Conservation (phyloP, 2,113 vertebrate species). For the Hemibagrus wyckioides region DNA sequence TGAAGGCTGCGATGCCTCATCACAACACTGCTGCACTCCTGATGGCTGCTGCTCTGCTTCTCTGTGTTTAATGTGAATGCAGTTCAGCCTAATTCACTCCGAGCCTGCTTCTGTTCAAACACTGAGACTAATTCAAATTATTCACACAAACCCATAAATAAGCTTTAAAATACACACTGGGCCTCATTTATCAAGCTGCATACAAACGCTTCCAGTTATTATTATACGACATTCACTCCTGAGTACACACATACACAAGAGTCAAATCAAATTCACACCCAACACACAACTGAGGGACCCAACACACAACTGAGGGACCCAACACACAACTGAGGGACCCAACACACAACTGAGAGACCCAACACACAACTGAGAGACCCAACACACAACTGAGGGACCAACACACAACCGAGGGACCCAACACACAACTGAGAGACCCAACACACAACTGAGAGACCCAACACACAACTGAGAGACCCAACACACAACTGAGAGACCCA, state of each 20-base stretch:
- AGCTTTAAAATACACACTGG: constrained; percentile 4
- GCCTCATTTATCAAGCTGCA: neutral
- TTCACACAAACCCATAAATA: neutral
- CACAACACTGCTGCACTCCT: constrained; percentile 49
- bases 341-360: neutral
- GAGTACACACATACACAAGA: neutral
- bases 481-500: neutral
- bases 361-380: neutral
- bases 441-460: neutral
- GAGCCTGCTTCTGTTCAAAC: constrained; percentile 9
- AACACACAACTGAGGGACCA: neutral
- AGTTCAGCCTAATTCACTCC: neutral
- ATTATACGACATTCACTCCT: neutral
- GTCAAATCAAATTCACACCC: neutral
- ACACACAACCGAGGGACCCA: neutral
- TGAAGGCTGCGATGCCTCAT: constrained; percentile 55
- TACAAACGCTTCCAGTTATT: neutral
- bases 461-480: neutral
- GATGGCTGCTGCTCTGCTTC: neutral
- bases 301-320: neutral
- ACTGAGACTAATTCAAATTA: constrained; percentile 30
- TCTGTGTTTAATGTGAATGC: constrained; percentile 8
- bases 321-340: neutral
- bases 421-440: neutral
- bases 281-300: neutral